These are phyloP conservation scores for Pogonus chalceus DNA, from an alignment of 1,140 invertebrate species.

Conservation along the genomic window DNA sequence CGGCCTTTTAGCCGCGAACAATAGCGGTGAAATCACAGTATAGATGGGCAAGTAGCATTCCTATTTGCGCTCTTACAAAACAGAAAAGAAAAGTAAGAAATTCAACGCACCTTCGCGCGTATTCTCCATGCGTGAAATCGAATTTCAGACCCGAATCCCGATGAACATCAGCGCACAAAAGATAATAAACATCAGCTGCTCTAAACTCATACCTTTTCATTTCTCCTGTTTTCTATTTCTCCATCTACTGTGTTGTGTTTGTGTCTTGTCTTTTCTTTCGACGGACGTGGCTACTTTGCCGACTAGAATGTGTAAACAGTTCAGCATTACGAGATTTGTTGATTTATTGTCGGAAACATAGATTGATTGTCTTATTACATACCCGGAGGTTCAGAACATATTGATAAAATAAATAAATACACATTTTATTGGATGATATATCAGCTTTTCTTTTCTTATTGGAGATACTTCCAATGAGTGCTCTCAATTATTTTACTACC, in stretches of 20 bases:
- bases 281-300: too few species aligned
- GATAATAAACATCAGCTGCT: slow-evolving; percentile 5
- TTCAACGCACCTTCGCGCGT: background rate
- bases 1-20: background rate
- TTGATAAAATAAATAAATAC: too few species aligned
- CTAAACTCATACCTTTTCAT: background rate
- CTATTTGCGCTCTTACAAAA: background rate
- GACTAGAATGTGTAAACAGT: background rate
- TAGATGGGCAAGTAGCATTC: background rate
- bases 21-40: background rate
- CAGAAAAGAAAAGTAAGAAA: background rate
- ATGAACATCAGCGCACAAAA: background rate
- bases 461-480: too few species aligned
- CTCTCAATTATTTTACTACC: too few species aligned
- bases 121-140: slow-evolving; percentile 2
- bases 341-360: too few species aligned
- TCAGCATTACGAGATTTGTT: background rate
- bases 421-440: too few species aligned
- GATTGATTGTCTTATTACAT: too few species aligned
- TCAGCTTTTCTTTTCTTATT: too few species aligned
- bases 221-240: too few species aligned
- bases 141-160: background rate
- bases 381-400: too few species aligned
- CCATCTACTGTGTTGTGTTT: too few species aligned
- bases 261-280: too few species aligned